Percentiles rank a stretch among this genome's conserved stretches.
phyloP scores from a whole-genome alignment of 2,113 vertebrate species.

The Sigmodon hispidus region DNA sequence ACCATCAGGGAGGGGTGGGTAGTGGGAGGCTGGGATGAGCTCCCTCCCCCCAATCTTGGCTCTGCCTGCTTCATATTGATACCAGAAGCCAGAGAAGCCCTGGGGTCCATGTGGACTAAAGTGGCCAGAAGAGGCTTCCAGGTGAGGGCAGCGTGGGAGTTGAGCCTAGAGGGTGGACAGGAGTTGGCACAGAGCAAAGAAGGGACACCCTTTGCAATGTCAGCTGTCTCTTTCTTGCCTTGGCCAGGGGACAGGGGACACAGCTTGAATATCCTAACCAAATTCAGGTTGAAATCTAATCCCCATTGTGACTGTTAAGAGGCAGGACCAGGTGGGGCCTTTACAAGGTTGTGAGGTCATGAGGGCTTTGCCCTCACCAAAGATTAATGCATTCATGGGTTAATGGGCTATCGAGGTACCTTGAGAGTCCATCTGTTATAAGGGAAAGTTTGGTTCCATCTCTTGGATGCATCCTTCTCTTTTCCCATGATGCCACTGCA shows the following conservation, averaged over 20 bases:
- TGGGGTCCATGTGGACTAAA: background rate
- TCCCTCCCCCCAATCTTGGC: background rate
- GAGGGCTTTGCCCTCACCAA: background rate
- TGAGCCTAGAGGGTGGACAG: background rate
- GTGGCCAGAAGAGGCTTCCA: background rate
- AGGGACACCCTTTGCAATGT: background rate
- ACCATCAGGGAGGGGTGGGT: background rate
- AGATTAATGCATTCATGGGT: background rate
- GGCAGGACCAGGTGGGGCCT: background rate
- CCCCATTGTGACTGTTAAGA: background rate
- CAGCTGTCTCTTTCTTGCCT: background rate
- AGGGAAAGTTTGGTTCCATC: background rate
- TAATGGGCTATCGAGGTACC: background rate
- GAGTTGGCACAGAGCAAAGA: background rate
- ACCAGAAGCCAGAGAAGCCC: background rate
- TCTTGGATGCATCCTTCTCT: background rate
- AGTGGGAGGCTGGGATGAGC: background rate
- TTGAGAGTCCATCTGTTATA: background rate
- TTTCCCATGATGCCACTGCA: background rate
- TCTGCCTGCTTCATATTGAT: background rate
- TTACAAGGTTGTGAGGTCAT: background rate
- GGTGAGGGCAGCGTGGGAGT: background rate
- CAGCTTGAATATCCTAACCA: background rate
- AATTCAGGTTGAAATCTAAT: slow-evolving; percentile 16
- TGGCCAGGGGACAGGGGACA: background rate